Evolutionary conservation across 1,140 invertebrate species (phyloP).

Genomic region (Popillia japonica): DNA sequence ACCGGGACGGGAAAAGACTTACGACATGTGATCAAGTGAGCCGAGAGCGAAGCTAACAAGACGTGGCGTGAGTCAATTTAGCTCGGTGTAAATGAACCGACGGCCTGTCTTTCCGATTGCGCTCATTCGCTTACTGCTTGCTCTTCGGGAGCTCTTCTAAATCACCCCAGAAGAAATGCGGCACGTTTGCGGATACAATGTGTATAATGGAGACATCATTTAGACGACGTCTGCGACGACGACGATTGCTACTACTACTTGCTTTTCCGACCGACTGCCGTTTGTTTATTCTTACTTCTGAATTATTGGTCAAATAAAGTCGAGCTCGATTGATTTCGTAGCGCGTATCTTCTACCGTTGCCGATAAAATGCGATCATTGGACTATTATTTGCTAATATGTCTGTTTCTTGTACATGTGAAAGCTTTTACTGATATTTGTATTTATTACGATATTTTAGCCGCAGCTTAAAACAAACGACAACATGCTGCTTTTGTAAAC

Average conservation of each 20-base stretch:
- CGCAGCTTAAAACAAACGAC: no score
- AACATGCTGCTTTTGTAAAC: no score
- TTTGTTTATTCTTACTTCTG: conserved; percentile 35
- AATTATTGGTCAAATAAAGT: conserved; percentile 34
- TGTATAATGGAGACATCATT: conserved; percentile 35
- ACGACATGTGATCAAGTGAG: conserved; percentile 52
- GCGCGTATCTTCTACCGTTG: conserved; percentile 9
- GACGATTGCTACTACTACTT: conserved; percentile 8
- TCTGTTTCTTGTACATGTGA: background rate
- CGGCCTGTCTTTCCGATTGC: conserved; percentile 51
- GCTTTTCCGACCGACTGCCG: conserved; percentile 31
- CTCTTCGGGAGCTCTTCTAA: conserved; percentile 28
- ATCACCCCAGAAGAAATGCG: conserved; percentile 34
- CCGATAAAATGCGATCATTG: conserved; percentile 6
- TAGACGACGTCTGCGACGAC: conserved; percentile 6
- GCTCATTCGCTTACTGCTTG: conserved; percentile 46
- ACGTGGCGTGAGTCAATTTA: conserved; percentile 52
- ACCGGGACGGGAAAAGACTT: conserved; percentile 44
- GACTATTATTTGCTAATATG: conserved; percentile 2
- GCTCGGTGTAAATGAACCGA: conserved; percentile 52
- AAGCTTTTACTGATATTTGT: background rate
- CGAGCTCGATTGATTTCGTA: conserved; percentile 25
- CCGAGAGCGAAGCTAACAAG: conserved; percentile 48
- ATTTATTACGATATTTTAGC: no score
- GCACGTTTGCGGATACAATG: conserved; percentile 34